Percentiles rank a stretch among this genome's conserved stretches.
Conservation (phyloP, 2,797 vertebrate species). For the Agapornis canus region DNA sequence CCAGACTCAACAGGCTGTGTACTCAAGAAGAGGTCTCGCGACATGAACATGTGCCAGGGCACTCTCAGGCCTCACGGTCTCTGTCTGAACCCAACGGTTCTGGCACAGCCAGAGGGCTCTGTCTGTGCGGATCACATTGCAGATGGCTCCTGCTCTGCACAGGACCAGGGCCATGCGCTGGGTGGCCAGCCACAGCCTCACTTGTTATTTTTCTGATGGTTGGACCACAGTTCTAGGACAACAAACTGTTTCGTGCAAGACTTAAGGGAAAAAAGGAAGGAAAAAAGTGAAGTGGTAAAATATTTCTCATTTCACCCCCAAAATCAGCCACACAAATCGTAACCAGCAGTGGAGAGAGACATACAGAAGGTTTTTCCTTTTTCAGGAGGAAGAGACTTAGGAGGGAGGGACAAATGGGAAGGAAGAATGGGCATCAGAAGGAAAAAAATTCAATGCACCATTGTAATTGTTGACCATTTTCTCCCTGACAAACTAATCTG, state of each 20-base stretch:
- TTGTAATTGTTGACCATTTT: not conserved
- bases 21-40: not conserved
- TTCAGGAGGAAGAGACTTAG: not conserved
- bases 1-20: not conserved
- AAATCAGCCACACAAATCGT: not conserved
- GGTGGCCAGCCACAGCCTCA: not conserved
- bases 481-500: not conserved
- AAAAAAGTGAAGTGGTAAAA: not conserved
- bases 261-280: not conserved
- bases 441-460: not conserved
- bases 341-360: not conserved
- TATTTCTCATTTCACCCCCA: not conserved
- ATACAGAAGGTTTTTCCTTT: not conserved
- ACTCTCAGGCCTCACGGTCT: not conserved
- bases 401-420: not conserved
- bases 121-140: fast-evolving
- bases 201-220: fast-evolving
- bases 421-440: not conserved
- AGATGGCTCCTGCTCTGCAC: fast-evolving
- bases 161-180: not conserved
- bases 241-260: not conserved
- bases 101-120: fast-evolving
- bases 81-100: fast-evolving
- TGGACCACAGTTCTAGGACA: not conserved
- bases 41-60: fast-evolving